Evolutionary conservation across 2,888 invertebrate species (phyloP).

Genomic region (Drosophila falleni): DNA sequence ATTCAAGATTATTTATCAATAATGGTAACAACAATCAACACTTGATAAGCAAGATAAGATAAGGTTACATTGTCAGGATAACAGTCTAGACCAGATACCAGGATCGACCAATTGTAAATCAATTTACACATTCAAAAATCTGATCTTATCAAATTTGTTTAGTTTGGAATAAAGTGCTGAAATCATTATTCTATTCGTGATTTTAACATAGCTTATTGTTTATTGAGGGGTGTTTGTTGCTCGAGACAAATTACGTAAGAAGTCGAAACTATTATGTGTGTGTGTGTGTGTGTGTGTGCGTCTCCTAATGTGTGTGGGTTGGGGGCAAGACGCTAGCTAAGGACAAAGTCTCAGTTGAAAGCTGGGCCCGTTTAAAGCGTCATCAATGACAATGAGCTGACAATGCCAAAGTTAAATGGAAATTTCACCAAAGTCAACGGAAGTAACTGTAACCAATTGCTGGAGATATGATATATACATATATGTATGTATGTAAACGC

Average conservation of each 20-base stretch:
- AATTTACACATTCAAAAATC: not conserved
- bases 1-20: not conserved
- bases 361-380: conserved; percentile 15
- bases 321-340: conserved; percentile 14
- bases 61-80: conserved; percentile 7
- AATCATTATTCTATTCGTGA: conserved; percentile 38
- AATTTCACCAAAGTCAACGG: conserved; percentile 32
- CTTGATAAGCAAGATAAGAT: conserved; percentile 5
- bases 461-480: conserved; percentile 13
- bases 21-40: not conserved
- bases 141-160: conserved; percentile 29
- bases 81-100: not conserved
- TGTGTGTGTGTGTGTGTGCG: conserved; percentile 20
- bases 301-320: not conserved
- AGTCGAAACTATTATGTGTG: conserved; percentile 40
- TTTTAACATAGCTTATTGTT: conserved; percentile 21
- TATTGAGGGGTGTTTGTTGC: conserved; percentile 29
- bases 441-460: conserved; percentile 29
- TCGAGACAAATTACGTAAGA: conserved; percentile 52
- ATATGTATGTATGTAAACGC: conserved; percentile 13
- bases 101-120: conserved; percentile 7
- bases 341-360: conserved; percentile 35
- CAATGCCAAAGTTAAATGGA: conserved; percentile 28
- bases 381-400: conserved; percentile 14
- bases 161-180: conserved; percentile 23